Conservation (phyloP, 1,140 invertebrate genomes). For the Zaprionus lachaisei region DNA sequence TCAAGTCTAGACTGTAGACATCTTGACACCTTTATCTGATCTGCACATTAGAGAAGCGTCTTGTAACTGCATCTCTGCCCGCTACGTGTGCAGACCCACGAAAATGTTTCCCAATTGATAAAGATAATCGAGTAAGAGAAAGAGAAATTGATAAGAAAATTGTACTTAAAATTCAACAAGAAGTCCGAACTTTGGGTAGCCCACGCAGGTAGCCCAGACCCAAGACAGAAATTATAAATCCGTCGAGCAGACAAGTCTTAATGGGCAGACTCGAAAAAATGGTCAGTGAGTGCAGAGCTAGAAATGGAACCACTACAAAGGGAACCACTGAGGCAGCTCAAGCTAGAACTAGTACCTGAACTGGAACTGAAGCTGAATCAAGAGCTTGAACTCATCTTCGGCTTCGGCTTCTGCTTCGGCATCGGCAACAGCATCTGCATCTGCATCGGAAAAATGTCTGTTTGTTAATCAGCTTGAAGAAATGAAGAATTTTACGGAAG, state of each 20-base stretch:
- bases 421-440: not conserved
- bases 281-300: constrained; percentile 41
- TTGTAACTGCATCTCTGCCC: not conserved
- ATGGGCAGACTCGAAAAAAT: constrained; percentile 68
- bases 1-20: not conserved
- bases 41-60: not conserved
- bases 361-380: not conserved
- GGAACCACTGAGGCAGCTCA: not conserved
- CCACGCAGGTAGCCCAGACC: not conserved
- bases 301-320: constrained; percentile 17
- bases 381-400: not conserved
- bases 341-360: constrained; percentile 31
- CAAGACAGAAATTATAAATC: constrained; percentile 68
- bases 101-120: constrained; percentile 50
- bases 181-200: constrained; percentile 15
- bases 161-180: constrained; percentile 5
- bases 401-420: not conserved
- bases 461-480: constrained; percentile 20
- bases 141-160: constrained; percentile 12
- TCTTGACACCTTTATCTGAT: not conserved
- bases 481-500: constrained; percentile 52
- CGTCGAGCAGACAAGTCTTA: constrained; percentile 32
- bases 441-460: not conserved
- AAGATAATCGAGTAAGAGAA: constrained; percentile 24
- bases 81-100: constrained; percentile 33